Evolutionary conservation across 2,888 invertebrate genomes (phyloP).

Genomic region (Rhamnusium bicolor): DNA sequence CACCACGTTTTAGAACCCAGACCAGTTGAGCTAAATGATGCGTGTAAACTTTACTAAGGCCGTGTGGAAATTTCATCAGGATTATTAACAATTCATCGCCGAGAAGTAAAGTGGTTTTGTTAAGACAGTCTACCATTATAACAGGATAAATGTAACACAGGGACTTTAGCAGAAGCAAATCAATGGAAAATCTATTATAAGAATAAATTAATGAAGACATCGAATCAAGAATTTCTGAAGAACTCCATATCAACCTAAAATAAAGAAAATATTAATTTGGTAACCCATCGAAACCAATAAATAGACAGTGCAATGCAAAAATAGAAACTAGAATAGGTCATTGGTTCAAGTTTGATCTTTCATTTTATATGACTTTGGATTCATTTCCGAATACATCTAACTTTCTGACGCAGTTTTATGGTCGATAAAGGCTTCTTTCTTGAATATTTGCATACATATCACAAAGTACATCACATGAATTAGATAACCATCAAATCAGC

Average conservation of each 20-base stretch:
- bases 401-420: no score
- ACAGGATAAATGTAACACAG: slow-evolving; percentile 40
- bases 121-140: slow-evolving; percentile 20
- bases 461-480: no score
- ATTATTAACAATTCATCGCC: slow-evolving; percentile 42
- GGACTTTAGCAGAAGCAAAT: slow-evolving; percentile 18
- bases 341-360: no score
- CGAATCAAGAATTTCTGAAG: slow-evolving; percentile 35
- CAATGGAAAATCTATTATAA: slow-evolving; percentile 28
- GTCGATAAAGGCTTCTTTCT: no score
- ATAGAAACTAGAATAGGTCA: no score
- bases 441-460: no score
- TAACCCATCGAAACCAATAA: no score
- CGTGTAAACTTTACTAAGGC: slow-evolving; percentile 25
- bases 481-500: no score
- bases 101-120: slow-evolving; percentile 25
- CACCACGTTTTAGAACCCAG: slow-evolving; percentile 41
- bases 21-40: slow-evolving; percentile 37
- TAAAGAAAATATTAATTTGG: background rate
- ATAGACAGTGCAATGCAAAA: no score
- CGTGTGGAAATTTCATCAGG: slow-evolving; percentile 20
- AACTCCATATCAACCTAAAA: slow-evolving; percentile 38
- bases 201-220: slow-evolving; percentile 40
- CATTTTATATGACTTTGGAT: no score
- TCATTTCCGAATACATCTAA: no score